Base-by-base conservation (phyloP, 2,113 vertebrate species). In the Aythya baeri region DNA sequence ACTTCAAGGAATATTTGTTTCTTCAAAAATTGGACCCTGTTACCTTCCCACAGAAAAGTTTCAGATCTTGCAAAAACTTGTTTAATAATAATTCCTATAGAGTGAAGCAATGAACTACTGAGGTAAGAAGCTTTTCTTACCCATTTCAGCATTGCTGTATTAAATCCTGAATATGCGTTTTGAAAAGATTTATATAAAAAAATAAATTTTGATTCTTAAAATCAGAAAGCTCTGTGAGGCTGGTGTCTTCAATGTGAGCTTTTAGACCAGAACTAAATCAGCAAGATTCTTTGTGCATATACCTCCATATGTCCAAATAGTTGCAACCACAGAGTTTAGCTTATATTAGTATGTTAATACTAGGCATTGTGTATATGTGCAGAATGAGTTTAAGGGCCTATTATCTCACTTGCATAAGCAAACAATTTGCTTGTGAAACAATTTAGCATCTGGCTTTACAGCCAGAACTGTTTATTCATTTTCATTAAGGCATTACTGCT, bases 381-480 rank as follows among this genome's bases (percentile, higher is more conserved):
- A 93, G 89, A 86, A 85, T 50, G 0, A 85, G 36, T 57, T 88
- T 78, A 74, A 73, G 61, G 11, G 32, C 8, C 26, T 71, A 38
- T 80, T 83, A 49, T 78, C 36, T 81, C 46, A 61, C 72, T 82
- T 89, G 31, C 50, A 74, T 84, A 91, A 92, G 58, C 54, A 94
- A 91, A 83, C 3, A 73, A 44, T 72, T 68, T 94, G 10, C 46
- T 83, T 70, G 66, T 65, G 78, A 90, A 94, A 87, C 13, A 66
- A 55, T 91, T 79, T 73, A 88, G 16, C 54, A 79, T 83, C 74
- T 92, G 91, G 52, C 43, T 93, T 89, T 89, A 74, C n/a, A 43
- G 41, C 0, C 3, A 59, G 41, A 75, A 88, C 85, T 80, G 76
- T 80, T 86, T 77, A 91, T 86, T 91, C 82, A 81, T 91, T 49